These are phyloP conservation scores for Atta texana DNA, from an alignment of 1,140 invertebrate genomes.

Conservation along the genomic window DNA sequence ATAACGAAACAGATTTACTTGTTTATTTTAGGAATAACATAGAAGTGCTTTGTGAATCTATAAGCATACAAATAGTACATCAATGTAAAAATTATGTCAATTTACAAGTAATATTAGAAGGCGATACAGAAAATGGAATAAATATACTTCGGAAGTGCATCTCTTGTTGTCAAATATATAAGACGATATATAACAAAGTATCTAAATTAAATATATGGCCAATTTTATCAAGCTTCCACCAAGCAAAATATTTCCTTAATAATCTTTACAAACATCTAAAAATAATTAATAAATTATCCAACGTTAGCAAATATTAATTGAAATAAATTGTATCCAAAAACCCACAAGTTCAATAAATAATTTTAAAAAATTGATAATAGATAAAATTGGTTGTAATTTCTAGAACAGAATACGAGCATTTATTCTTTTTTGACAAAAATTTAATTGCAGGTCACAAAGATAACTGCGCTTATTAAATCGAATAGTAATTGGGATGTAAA, in stretches of 20 bases:
- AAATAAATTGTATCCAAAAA: not conserved
- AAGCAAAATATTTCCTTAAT: not conserved
- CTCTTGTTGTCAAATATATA: conserved; percentile 91
- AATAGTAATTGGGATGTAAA: conserved; percentile 90
- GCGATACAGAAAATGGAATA: conserved; percentile 88
- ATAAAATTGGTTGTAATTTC: not conserved
- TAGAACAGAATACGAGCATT: not conserved
- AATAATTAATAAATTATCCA: not conserved
- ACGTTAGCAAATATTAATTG: not conserved
- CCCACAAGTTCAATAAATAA: not conserved
- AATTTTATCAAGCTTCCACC: not conserved
- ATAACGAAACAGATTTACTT: not conserved
- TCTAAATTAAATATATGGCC: not conserved
- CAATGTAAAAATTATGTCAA: conserved; percentile 91
- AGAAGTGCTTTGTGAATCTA: conserved; percentile 90
- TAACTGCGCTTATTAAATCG: conserved; percentile 14
- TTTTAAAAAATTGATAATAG: not conserved
- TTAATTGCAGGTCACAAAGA: conserved; percentile 34
- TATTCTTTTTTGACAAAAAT: not conserved
- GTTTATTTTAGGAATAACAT: conserved; percentile 87
- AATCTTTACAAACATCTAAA: not conserved
- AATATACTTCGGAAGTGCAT: conserved; percentile 91
- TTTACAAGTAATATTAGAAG: conserved; percentile 90
- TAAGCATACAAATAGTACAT: conserved; percentile 94
- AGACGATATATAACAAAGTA: conserved; percentile 88